Evolutionary conservation across 2,888 invertebrate species (phyloP).

Genomic region (Lasioglossum oenotherae): DNA sequence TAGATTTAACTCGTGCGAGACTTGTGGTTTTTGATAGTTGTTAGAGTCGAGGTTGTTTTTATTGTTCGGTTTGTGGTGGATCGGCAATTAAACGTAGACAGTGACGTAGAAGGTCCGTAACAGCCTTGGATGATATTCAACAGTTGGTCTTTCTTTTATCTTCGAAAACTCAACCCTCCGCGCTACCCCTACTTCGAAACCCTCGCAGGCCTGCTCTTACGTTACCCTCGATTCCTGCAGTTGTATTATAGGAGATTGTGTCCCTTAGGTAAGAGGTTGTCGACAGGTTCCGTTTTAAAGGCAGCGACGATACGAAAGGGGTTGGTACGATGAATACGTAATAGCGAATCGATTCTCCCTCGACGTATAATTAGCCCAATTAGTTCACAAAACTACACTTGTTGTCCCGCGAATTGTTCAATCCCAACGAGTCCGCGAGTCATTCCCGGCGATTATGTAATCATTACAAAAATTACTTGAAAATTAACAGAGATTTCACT

Average conservation of each 20-base stretch:
- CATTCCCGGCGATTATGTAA: neutral
- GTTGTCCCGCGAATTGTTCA: neutral
- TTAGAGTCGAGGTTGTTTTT: neutral
- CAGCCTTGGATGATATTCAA: conserved; percentile 80
- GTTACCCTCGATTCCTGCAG: conserved; percentile 71
- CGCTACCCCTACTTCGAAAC: conserved; percentile 68
- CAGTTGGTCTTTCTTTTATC: conserved; percentile 85
- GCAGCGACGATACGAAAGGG: neutral
- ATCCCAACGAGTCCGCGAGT: neutral
- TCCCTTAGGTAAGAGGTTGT: conserved; percentile 37
- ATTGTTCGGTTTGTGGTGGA: neutral
- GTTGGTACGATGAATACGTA: neutral
- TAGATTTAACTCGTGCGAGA: neutral
- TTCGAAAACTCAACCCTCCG: conserved; percentile 76
- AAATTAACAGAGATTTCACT: neutral
- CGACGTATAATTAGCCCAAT: neutral
- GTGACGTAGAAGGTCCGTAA: conserved; percentile 11
- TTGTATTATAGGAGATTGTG: conserved; percentile 60
- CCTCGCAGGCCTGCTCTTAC: conserved; percentile 74
- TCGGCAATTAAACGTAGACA: neutral
- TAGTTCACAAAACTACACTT: neutral
- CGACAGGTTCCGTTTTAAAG: conserved; percentile 27
- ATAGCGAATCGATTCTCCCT: neutral
- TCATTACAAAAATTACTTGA: neutral
- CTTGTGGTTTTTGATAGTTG: neutral